phyloP scores from a whole-genome alignment of 2,113 vertebrate genomes.

The Erinaceus europaeus region DNA sequence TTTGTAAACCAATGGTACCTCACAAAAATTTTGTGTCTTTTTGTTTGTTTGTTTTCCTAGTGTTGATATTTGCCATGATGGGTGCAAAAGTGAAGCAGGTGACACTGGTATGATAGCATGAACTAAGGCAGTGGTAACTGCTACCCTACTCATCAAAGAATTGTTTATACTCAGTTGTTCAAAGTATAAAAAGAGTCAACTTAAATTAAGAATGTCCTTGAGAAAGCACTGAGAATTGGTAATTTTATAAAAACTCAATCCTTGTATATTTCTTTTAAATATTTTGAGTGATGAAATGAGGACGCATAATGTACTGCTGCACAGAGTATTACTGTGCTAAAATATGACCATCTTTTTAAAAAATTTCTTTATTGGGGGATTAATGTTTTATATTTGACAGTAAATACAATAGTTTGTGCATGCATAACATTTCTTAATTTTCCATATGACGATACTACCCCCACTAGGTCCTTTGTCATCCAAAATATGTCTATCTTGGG shows the following conservation, averaged over 20 bases:
- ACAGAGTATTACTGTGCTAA: too few species aligned
- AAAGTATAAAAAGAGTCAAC: background rate
- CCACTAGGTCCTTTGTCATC: rapidly evolving
- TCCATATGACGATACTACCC: too few species aligned
- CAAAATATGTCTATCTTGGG: background rate
- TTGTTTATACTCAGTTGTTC: background rate
- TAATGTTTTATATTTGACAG: too few species aligned
- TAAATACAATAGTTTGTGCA: too few species aligned
- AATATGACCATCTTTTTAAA: too few species aligned
- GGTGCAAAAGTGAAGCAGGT: background rate
- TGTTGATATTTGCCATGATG: background rate
- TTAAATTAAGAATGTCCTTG: background rate
- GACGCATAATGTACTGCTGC: too few species aligned
- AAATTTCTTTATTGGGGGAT: too few species aligned
- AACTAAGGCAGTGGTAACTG: background rate
- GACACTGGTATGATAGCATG: background rate
- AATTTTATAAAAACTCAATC: background rate
- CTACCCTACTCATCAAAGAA: too few species aligned
- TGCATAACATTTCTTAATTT: too few species aligned
- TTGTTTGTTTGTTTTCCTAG: background rate
- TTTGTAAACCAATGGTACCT: background rate
- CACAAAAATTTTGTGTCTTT: background rate
- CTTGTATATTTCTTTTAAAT: background rate
- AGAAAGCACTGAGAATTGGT: background rate
- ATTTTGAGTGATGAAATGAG: background rate